Evolutionary conservation across 2,888 invertebrate species (phyloP).

Genomic region (Beris chalybata): DNA sequence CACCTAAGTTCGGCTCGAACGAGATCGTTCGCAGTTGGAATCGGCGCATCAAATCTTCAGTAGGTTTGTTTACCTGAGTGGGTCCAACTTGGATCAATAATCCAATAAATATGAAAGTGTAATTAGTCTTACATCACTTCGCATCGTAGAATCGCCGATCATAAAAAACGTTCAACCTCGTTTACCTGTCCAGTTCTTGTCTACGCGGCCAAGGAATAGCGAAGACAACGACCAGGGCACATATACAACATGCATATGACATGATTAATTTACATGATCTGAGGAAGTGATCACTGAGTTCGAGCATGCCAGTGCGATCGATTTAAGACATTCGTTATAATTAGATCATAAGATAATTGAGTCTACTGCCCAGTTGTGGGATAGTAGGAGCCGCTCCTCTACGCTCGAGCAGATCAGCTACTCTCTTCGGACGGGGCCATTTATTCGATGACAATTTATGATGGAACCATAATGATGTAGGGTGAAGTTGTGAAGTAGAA

Average conservation of each 20-base stretch:
- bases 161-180: slow-evolving; percentile 8
- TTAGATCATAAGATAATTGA: slow-evolving; percentile 34
- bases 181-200: not conserved
- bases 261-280: slow-evolving; percentile 39
- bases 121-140: slow-evolving; percentile 28
- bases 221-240: slow-evolving; percentile 21
- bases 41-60: slow-evolving; percentile 17
- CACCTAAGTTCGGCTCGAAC: slow-evolving; percentile 2
- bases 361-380: slow-evolving; percentile 11
- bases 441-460: slow-evolving; percentile 36
- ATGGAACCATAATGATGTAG: slow-evolving; percentile 31
- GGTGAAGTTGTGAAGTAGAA: slow-evolving; percentile 21
- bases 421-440: slow-evolving; percentile 20
- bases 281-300: slow-evolving; percentile 35
- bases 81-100: slow-evolving; percentile 22
- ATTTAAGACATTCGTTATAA: slow-evolving; percentile 36
- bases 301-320: slow-evolving; percentile 23
- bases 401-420: not conserved
- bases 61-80: not conserved
- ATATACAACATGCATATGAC: slow-evolving; percentile 23
- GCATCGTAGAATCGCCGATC: slow-evolving; percentile 10
- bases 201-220: not conserved
- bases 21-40: not conserved
- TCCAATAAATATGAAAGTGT: slow-evolving; percentile 29
- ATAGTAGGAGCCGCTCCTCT: not conserved